Conservation (phyloP, 2,797 vertebrate species). For the Gymnothorax javanicus region DNA sequence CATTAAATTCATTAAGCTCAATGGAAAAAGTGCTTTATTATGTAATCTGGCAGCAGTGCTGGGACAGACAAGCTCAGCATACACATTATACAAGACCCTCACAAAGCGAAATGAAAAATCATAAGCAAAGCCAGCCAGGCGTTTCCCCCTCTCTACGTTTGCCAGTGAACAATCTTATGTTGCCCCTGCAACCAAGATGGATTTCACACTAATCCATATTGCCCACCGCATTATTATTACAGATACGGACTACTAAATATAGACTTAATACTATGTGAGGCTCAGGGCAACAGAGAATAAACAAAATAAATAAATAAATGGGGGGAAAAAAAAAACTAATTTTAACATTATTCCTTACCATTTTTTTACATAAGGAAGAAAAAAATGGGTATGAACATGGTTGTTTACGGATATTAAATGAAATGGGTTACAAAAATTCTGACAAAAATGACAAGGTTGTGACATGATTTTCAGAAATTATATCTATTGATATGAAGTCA, state of each 20-base stretch:
- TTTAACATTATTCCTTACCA: constrained; percentile 44
- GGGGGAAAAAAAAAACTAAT: too few relatives aligned
- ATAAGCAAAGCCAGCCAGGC: neutral
- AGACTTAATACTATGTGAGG: neutral
- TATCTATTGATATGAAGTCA: neutral
- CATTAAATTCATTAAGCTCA: neutral
- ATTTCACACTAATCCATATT: neutral
- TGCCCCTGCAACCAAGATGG: neutral
- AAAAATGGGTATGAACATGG: constrained; percentile 38
- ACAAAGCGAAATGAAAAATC: neutral
- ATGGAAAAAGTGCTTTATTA: neutral
- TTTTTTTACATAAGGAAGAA: constrained; percentile 48
- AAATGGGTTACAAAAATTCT: neutral
- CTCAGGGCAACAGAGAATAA: constrained; percentile 36
- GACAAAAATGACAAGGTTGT: neutral
- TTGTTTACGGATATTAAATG: neutral
- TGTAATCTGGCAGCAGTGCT: neutral
- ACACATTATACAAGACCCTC: neutral
- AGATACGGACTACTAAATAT: neutral
- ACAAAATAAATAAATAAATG: constrained; percentile 41
- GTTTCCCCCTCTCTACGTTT: neutral
- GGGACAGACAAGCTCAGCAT: neutral
- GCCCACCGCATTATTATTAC: neutral
- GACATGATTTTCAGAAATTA: neutral
- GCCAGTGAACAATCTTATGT: neutral